Percentiles rank a stretch among this genome's conserved stretches.
Conservation (phyloP, 2,797 vertebrate genomes). For the Spinibarbus caldwelli region DNA sequence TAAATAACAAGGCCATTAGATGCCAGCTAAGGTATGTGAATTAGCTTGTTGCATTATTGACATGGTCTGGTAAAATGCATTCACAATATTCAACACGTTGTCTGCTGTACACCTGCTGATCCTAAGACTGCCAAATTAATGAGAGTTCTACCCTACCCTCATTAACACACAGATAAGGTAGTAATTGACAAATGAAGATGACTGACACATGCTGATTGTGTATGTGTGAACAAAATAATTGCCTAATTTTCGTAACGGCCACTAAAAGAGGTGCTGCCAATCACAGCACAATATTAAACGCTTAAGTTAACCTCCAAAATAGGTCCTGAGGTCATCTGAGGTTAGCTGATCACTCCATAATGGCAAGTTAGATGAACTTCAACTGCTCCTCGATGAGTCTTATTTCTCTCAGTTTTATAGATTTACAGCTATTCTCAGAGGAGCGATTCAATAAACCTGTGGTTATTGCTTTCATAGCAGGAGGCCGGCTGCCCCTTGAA, state of each 20-base stretch:
- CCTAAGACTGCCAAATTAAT: constrained; percentile 30
- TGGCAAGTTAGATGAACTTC: neutral
- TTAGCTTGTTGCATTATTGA: neutral
- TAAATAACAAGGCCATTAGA: constrained; percentile 26
- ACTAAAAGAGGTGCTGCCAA: constrained; percentile 28
- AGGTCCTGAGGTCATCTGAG: constrained; percentile 11
- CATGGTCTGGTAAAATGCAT: constrained; percentile 10
- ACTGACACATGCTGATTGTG: constrained; percentile 16
- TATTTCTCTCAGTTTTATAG: constrained; percentile 25
- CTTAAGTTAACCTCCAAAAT: constrained; percentile 13
- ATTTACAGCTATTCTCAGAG: constrained; percentile 55
- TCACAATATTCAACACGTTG: constrained; percentile 23
- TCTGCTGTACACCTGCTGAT: neutral
- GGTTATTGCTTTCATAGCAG: constrained; percentile 75
- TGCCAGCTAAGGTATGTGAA: neutral
- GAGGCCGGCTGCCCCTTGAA: constrained; percentile 62
- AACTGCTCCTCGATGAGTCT: constrained; percentile 7
- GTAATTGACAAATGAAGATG: constrained; percentile 6
- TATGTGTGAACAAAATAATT: constrained; percentile 31
- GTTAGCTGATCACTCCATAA: constrained; percentile 6
- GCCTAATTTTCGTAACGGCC: constrained; percentile 3
- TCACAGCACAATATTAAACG: constrained; percentile 20
- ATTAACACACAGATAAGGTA: constrained; percentile 17
- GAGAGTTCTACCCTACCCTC: constrained; percentile 21
- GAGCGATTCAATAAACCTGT: constrained; percentile 72